Base-by-base conservation (phyloP, 2,797 vertebrate species). In the Mergus octosetaceus region DNA sequence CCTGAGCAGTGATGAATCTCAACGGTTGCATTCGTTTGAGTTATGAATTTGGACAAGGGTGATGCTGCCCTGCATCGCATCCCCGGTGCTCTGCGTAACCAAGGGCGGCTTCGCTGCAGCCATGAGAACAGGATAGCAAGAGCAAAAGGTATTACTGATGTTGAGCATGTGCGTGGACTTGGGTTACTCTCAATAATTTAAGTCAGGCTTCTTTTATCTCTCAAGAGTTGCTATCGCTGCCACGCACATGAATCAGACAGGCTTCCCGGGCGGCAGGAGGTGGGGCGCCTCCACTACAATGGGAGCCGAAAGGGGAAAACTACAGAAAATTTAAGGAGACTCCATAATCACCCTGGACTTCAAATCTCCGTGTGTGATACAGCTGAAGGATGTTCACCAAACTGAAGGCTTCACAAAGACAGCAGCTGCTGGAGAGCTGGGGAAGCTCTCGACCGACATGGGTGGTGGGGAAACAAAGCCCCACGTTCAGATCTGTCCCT, bases 181-280 rank as follows among this genome's bases (percentile, higher is more conserved):
- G 83, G 34, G 38, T 62, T 79, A 10, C 83, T 64, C 75, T 97
- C 85, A 93, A 94, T 93, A 90, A 97, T 91, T 96, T 64, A 96
- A 70, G 41, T 6, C 28, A 36, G 53, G 34, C 14, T 73, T 45
- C 91, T 96, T 94, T 96, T 61, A 94, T 94, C 77, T 94, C 66
- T 54, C 75, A 32, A 25, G 62, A 75, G 58, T 15, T 60, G 70
- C 66, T 90, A 65, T 34, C 2, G 2, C 43, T 57, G 76, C 60
- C 88, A 73, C 3, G 38, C 53, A 82, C 87, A 79, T 34, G 71
- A 93, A 90, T 81, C 83, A 93, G 70, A 75, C 57, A 89, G 36
- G 47, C 89, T 87, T 86, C 85, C 77, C 3, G 15, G 75, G 74
- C 1, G 10, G 85, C 57, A 65, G 62, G 82, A 76, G 36, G n/a